Evolutionary conservation across 2,113 vertebrate genomes (phyloP), one percentile per base, ranked within the genome.

Genomic region (Cyprinodon brontotheroides): DNA sequence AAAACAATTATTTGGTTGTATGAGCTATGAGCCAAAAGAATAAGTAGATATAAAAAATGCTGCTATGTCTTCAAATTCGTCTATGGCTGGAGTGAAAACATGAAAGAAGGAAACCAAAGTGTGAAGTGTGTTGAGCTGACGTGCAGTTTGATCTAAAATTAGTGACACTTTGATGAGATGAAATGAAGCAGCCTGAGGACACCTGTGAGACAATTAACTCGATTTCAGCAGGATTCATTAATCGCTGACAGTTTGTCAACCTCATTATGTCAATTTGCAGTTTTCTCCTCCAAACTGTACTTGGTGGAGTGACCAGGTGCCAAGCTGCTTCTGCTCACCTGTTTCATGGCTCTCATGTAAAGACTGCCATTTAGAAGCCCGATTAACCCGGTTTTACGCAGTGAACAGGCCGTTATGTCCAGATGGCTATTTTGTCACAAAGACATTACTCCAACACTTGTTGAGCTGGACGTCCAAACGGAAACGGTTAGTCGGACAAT

Each of bases 221-320:
- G 48, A 80, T 89, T 83, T 70, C 65, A 57, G 61, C 66, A 68
- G 53, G 79, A 77, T 89, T 81, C 76, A 89, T 92, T 92, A 87
- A 87, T 83, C 17, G 65, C 63, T 86, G 87, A 85, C 85, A 90
- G 80, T 89, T 88, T 88, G 80, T 87, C 89, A 91, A 85, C 85
- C 88, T 87, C 84, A 91, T 92, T 91, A 87, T 86, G 87, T 90
- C 79, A 89, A 37, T 84, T 72, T 83, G 74, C 63, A 43, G 67
- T 61, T 61, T 84, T 74, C 77, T 75, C 14, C 29, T 45, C 65
- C 63, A 81, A 81, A 64, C 79, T 63, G 71, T 72, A 74, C 68
- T 86, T 61, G 74, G 79, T 80, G 66, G 29, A 61, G 69, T 43
- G 77, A 87, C 84, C 89, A 88, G 79, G 79, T 89, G 86, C 78